These are phyloP conservation scores for Autographa pulchrina DNA, from an alignment of 2,888 invertebrate genomes.

Conservation along the genomic window DNA sequence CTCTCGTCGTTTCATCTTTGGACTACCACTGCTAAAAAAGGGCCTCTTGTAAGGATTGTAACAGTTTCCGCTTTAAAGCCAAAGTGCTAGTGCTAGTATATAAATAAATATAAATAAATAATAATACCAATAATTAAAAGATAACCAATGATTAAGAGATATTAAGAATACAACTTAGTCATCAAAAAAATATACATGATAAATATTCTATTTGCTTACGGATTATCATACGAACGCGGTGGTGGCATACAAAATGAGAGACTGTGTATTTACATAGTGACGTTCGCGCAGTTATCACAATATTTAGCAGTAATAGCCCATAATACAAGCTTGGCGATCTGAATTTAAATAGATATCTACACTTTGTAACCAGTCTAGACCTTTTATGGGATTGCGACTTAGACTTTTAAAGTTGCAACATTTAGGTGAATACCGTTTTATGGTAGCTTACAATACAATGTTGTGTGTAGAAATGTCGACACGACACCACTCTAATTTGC, in stretches of 20 bases:
- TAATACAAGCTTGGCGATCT: slow-evolving; percentile 53
- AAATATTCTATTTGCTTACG: too few relatives aligned
- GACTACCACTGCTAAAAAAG: too few relatives aligned
- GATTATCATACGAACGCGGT: neutral
- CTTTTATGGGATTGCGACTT: slow-evolving; percentile 16
- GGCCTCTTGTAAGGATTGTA: too few relatives aligned
- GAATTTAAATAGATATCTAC: slow-evolving; percentile 53
- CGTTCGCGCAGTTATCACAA: slow-evolving; percentile 48
- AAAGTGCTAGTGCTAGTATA: too few relatives aligned
- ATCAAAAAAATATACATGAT: too few relatives aligned
- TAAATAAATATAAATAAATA: too few relatives aligned
- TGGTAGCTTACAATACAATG: neutral
- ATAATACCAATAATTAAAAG: too few relatives aligned
- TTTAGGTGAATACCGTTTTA: slow-evolving; percentile 5
- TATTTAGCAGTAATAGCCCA: slow-evolving; percentile 53
- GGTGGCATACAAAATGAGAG: neutral
- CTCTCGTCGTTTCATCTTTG: too few relatives aligned
- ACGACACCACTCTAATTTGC: neutral
- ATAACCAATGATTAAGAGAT: too few relatives aligned
- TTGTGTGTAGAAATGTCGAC: neutral
- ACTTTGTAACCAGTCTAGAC: slow-evolving; percentile 46
- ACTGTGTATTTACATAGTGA: slow-evolving; percentile 34
- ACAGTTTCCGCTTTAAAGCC: too few relatives aligned
- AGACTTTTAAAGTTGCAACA: slow-evolving; percentile 15
- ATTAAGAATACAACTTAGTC: too few relatives aligned